phyloP scores from a whole-genome alignment of 2,888 invertebrate species.

The Drosophila niveifrons region DNA sequence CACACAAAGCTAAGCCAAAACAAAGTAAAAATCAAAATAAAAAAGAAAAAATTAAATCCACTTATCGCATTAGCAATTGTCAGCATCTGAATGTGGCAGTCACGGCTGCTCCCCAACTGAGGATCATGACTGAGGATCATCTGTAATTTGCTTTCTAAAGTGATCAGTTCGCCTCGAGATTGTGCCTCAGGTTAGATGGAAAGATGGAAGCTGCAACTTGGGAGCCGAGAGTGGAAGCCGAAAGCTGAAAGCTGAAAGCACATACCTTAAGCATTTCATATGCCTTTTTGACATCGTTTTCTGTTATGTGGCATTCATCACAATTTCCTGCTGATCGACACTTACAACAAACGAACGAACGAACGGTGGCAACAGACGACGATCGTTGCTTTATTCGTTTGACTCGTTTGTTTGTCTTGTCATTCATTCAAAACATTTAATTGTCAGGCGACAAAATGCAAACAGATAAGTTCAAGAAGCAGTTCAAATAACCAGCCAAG shows the following conservation, averaged over 20 bases:
- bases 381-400: conserved; percentile 19
- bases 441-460: conserved; percentile 79
- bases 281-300: conserved; percentile 59
- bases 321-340: conserved; percentile 73
- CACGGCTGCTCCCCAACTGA: conserved; percentile 49
- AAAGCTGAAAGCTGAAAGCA: conserved; percentile 1
- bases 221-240: background rate
- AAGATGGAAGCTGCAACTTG: background rate
- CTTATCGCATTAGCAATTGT: conserved; percentile 66
- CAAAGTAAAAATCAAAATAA: conserved; percentile 8
- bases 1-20: conserved; percentile 4
- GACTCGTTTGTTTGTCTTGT: conserved; percentile 66
- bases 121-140: conserved; percentile 73
- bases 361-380: conserved; percentile 38
- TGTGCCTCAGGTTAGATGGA: conserved; percentile 16
- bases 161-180: conserved; percentile 49
- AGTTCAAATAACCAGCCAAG: conserved; percentile 57
- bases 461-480: conserved; percentile 74
- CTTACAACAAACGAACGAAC: conserved; percentile 42
- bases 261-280: conserved; percentile 47
- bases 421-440: conserved; percentile 77
- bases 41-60: conserved; percentile 54
- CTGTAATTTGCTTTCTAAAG: conserved; percentile 77
- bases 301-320: conserved; percentile 58
- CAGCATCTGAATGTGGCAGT: conserved; percentile 72